phyloP scores from a whole-genome alignment of 2,797 vertebrate genomes.

The Epinephelus coioides region DNA sequence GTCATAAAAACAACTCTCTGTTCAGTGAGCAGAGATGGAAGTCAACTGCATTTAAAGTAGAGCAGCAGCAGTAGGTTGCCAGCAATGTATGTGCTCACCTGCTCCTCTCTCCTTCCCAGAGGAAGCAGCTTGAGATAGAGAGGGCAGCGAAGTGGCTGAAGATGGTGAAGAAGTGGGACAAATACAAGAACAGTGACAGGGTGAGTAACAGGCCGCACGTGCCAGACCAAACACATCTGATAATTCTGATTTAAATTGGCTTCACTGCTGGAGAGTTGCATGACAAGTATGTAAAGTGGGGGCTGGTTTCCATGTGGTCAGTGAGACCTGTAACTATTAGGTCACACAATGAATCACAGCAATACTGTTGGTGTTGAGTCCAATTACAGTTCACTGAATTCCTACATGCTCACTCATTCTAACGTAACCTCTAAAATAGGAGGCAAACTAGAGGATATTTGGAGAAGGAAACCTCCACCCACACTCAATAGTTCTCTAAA shows the following conservation, averaged over 20 bases:
- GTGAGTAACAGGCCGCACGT: conserved; percentile 70
- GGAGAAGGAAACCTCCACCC: background rate
- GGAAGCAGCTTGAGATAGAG: conserved; percentile 90
- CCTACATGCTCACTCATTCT: background rate
- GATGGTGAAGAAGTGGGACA: conserved; percentile 93
- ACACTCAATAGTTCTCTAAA: background rate
- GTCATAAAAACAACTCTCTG: background rate
- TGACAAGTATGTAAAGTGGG: background rate
- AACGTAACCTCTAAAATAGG: conserved; percentile 13
- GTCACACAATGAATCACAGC: background rate
- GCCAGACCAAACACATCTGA: background rate
- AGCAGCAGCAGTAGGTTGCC: background rate
- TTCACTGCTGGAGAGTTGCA: background rate
- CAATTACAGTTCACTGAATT: conserved; percentile 7
- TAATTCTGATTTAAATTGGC: background rate
- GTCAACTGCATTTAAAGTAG: no score
- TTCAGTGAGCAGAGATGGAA: background rate
- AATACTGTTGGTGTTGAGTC: background rate
- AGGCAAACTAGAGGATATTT: background rate
- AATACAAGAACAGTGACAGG: conserved; percentile 89
- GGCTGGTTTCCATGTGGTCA: background rate
- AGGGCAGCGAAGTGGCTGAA: conserved; percentile 92
- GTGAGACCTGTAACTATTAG: background rate
- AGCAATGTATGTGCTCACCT: background rate
- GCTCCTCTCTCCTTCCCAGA: conserved; percentile 70